Conservation (phyloP, 1,140 invertebrate species). For the Spodoptera frugiperda region DNA sequence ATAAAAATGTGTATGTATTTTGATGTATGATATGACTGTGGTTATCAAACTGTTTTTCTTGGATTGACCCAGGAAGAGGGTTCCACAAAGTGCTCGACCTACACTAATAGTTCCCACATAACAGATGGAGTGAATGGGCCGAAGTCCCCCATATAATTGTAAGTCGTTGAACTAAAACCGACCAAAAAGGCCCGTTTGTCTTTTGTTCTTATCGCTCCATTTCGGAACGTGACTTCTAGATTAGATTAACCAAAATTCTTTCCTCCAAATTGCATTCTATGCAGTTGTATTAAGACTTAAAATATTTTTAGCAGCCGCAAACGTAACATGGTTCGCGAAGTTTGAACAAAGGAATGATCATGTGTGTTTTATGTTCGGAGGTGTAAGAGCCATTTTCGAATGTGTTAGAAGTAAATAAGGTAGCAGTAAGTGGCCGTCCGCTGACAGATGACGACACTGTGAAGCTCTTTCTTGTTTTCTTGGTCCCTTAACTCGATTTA, state of each 20-base stretch:
- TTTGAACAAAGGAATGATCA: constrained; percentile 11
- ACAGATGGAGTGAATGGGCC: too few relatives aligned
- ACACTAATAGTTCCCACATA: too few relatives aligned
- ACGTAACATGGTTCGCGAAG: neutral
- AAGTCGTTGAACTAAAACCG: constrained; percentile 16
- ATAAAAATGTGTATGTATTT: too few relatives aligned
- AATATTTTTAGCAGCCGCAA: neutral
- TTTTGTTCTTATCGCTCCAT: constrained; percentile 49
- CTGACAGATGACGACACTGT: constrained; percentile 73
- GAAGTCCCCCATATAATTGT: neutral
- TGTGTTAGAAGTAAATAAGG: constrained; percentile 23
- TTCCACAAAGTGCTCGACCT: too few relatives aligned
- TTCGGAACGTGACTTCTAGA: constrained; percentile 47
- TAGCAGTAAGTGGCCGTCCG: constrained; percentile 59
- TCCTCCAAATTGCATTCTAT: neutral
- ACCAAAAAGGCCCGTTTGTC: constrained; percentile 50
- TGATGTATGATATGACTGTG: too few relatives aligned
- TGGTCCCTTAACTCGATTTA: constrained; percentile 72
- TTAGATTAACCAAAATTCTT: constrained; percentile 26
- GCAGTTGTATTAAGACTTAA: constrained; percentile 15
- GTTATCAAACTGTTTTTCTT: too few relatives aligned
- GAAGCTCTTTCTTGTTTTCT: constrained; percentile 75
- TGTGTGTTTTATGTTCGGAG: constrained; percentile 28
- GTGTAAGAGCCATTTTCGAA: constrained; percentile 47
- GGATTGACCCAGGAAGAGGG: too few relatives aligned